A percentile compares a stretch with the other conserved stretches of the same genome.
phyloP scores from a whole-genome alignment of 1,140 invertebrate species.

The Brachionus rotundiformis region DNA sequence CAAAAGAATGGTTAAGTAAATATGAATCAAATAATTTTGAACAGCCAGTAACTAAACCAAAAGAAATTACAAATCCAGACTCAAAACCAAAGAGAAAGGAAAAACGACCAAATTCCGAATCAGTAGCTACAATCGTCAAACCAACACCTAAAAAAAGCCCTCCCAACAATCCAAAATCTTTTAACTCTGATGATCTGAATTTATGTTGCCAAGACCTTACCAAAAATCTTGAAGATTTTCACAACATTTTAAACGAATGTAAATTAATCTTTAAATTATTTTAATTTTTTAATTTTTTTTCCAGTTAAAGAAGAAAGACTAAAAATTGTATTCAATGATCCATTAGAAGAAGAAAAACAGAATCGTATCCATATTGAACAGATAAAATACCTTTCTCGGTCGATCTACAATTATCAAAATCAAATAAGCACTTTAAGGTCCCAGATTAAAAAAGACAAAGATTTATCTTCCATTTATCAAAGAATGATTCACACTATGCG shows the following conservation, averaged over 20 bases:
- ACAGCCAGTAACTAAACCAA: not conserved
- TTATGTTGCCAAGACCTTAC: not conserved
- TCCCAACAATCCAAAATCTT: not conserved
- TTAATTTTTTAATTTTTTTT: not conserved
- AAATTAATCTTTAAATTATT: not conserved
- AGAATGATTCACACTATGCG: conserved; percentile 11
- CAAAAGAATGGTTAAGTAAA: conserved; percentile 39
- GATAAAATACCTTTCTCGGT: conserved; percentile 31
- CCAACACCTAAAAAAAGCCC: not conserved
- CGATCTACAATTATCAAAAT: conserved; percentile 33
- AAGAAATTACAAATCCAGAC: not conserved
- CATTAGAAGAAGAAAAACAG: conserved; percentile 36
- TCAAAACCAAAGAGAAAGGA: not conserved
- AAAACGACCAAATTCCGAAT: not conserved
- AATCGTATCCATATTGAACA: not conserved
- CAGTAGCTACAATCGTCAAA: not conserved
- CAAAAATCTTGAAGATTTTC: conserved; percentile 5
- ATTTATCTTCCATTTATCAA: not conserved
- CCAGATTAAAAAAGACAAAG: conserved; percentile 12
- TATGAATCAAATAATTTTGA: conserved; percentile 39
- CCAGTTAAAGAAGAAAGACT: conserved; percentile 21
- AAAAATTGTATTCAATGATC: conserved; percentile 26
- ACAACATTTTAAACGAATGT: not conserved
- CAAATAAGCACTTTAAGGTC: not conserved
- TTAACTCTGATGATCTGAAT: not conserved